These are phyloP conservation scores for Esperia sulphurella DNA, from an alignment of 2,888 invertebrate genomes.

Conservation along the genomic window DNA sequence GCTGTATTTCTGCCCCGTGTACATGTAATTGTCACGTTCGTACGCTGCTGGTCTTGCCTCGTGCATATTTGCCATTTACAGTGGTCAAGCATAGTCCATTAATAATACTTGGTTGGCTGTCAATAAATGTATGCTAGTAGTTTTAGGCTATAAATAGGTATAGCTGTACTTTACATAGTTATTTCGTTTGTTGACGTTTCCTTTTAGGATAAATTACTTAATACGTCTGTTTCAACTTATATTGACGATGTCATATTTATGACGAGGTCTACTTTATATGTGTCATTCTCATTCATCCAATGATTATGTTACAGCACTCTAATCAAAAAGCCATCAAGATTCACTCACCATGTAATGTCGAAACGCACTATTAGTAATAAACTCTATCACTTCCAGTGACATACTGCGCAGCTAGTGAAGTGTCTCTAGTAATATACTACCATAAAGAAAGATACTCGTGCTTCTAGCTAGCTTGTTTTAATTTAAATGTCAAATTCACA, in stretches of 20 bases:
- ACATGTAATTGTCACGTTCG: slow-evolving; percentile 32
- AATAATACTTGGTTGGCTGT: slow-evolving; percentile 18
- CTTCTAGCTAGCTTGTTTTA: slow-evolving; percentile 2
- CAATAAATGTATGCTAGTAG: slow-evolving; percentile 2
- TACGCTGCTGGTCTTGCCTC: slow-evolving; percentile 26
- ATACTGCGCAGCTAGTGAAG: not conserved
- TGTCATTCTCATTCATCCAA: slow-evolving; percentile 27
- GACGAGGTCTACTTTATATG: slow-evolving; percentile 1
- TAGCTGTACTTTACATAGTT: not conserved
- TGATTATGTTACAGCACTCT: slow-evolving; percentile 9
- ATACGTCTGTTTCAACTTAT: not conserved
- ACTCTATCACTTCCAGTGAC: slow-evolving; percentile 32
- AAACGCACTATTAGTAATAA: slow-evolving; percentile 36
- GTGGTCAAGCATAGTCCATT: slow-evolving; percentile 18
- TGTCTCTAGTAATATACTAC: no score
- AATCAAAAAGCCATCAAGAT: slow-evolving; percentile 27
- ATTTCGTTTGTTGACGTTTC: not conserved
- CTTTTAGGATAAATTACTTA: not conserved
- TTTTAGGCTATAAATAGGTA: not conserved
- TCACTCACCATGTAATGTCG: slow-evolving; percentile 32
- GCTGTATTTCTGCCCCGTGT: slow-evolving; percentile 16
- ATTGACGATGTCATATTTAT: not conserved
- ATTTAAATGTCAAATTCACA: slow-evolving; percentile 19
- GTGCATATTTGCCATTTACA: slow-evolving; percentile 38
- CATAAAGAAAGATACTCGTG: no score